Evolutionary conservation across 2,888 invertebrate genomes (phyloP), one percentile per base, ranked within the genome.

Genomic region (Eumacrocentrus americanus): DNA sequence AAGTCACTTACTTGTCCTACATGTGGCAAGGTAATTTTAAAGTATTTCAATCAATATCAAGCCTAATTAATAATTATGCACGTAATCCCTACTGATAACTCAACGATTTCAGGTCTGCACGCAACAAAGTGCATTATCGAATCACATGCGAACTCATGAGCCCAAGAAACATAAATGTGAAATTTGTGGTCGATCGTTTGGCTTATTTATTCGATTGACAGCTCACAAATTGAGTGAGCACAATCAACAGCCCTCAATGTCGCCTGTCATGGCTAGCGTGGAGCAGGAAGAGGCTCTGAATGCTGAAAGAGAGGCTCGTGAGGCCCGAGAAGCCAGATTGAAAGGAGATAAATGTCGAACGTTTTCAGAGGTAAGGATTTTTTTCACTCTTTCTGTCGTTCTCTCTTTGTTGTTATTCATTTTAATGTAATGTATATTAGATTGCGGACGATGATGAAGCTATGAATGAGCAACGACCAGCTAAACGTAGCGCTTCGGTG

Each of bases 91-190:
- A n/a, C 25, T 54, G 55, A 52, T 11, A 22, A 35, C 34, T 35
- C 11, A 9, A 34, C 58, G 35, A 35, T 35, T 52, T 16, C 18
- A 77, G 77, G 67, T 72, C 2, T 77, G 77, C 54, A 77, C 77
- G 0, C 77, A 77, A 54, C 77, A 77, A 67, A 77, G 77, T 57
- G 77, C 77, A 9, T 64, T 78, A 34, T 76, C 77, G 12, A 78
- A 78, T 66, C 78, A 78, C 35, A 77, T 78, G 78, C 72, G 78
- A 42, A 78, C 75, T 23, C 78, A 78, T 42, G 74, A 77, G 58
- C 78, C 78, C 2, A 78, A 78, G 54, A 72, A 71, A 56, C 69
- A 75, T 44, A 77, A 77, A 55, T 78, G 78, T 62, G 73, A 76
- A 53, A 72, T 74, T 65, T 78, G 78, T 22, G 77, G 78, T 1